Evolutionary conservation across 2,113 vertebrate genomes (phyloP), one percentile per base, ranked within the genome.

Genomic region (cattle (Bos taurus)): DNA sequence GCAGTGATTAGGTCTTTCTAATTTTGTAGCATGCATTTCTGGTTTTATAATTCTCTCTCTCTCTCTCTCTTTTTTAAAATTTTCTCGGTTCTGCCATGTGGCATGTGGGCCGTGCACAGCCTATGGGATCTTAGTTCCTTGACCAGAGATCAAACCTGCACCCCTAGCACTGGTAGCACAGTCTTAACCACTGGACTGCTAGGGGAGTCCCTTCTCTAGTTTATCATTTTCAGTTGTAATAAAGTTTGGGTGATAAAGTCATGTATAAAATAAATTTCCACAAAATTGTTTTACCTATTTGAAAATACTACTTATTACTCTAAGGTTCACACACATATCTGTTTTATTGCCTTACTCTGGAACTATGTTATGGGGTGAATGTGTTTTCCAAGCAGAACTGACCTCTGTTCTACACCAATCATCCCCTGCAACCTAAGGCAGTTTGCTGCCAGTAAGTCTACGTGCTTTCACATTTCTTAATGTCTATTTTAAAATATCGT

Each of bases 401-500:
- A 95, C 48, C 40, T 56, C 40, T 84, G 28, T 84, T 93, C 62
- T 95, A 26, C 0, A 90, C 28, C 33, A 84, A 74, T 81, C 40
- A 89, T 90, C 26, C 13, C 5, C 46, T 59, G 64, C 7, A 89
- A 93, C 30, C 33, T 93, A 91, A 91, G 83, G 92, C 40, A 89
- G 87, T 90, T 80, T 93, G 19, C 43, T 88, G 19, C 52, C 78
- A 82, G 56, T 26, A 93, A 54, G 21, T 94, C 92, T 93, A 84
- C 2, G 48, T 84, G 64, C 13, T 92, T 93, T 80, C 23, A 67
- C 48, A 84, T 88, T 93, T 96, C 60, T 84, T 87, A 82, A 30
- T 60, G 28, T 48, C 30, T 94, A 67, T 92, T 96, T 98, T 96
- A 95, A 74, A 92, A 88, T 87, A 86, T 62, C 40, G 91, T 93